These are phyloP conservation scores for Clivina fossor DNA, from an alignment of 2,888 invertebrate genomes.

Conservation along the genomic window DNA sequence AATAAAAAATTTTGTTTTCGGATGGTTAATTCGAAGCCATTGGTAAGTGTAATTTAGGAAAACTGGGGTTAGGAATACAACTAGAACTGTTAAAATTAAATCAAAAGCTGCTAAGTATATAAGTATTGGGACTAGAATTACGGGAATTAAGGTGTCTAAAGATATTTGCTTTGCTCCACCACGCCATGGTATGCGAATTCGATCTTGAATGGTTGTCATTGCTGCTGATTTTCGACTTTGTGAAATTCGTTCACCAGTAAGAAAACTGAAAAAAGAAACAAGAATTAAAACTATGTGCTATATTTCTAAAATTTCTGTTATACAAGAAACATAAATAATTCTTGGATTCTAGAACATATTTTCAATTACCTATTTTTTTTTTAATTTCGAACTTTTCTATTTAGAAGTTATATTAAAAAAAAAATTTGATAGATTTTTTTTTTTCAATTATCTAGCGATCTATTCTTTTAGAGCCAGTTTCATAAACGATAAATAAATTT, in stretches of 20 bases:
- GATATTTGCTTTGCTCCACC: slow-evolving; percentile 61
- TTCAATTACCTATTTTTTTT: too few relatives aligned
- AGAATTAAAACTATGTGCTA: not conserved
- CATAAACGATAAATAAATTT: too few relatives aligned
- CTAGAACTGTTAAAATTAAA: slow-evolving; percentile 46
- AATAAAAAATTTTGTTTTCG: slow-evolving; percentile 71
- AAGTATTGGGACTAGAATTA: slow-evolving; percentile 53
- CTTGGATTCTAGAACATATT: too few relatives aligned
- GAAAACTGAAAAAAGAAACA: slow-evolving; percentile 48
- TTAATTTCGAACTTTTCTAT: too few relatives aligned
- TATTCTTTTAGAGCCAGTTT: too few relatives aligned
- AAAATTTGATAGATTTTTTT: too few relatives aligned
- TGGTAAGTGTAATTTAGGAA: slow-evolving; percentile 25
- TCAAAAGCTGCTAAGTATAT: slow-evolving; percentile 56
- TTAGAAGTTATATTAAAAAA: too few relatives aligned
- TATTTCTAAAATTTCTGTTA: too few relatives aligned
- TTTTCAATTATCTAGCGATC: too few relatives aligned
- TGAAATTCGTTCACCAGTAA: slow-evolving; percentile 49
- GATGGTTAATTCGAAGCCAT: slow-evolving; percentile 35
- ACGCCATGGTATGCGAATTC: slow-evolving; percentile 61
- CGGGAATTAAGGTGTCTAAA: slow-evolving; percentile 55
- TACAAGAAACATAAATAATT: too few relatives aligned
- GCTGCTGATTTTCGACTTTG: slow-evolving; percentile 48
- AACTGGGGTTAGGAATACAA: slow-evolving; percentile 8
- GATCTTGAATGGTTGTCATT: slow-evolving; percentile 57